Base-by-base conservation (phyloP, 2,888 invertebrate species). In the Eilema caniola region DNA sequence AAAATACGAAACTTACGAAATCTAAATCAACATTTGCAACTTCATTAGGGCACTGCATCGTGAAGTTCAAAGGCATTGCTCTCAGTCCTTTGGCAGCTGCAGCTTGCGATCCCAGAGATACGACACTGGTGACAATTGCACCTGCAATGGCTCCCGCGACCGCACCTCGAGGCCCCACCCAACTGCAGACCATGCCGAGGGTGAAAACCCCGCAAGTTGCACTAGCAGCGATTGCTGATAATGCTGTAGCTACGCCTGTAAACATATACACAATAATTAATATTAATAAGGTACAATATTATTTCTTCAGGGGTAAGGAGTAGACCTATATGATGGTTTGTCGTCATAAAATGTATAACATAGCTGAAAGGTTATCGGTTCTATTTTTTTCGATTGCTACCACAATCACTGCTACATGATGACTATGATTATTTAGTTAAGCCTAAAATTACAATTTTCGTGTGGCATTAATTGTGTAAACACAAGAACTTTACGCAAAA, bases 141-240 rank as follows among this genome's bases (percentile, higher is more conserved):
- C 97, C 97, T 2, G 96, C 86, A 53, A 96, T 65, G 62, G 96
- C 96, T 71, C 97, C 96, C 68, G 96, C 93, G 73, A 97, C 83
- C 31, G 96, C 96, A 65, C 97, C 97, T 83, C 96, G 94, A 0
- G 96, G 96, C 71, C 97, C 98, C 69, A 97, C 96, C 97, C 97
- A 98, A 61, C 98, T 98, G 85, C 97, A 96, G 77, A 97, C 94
- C 97, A 98, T 98, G 73, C 98, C 98, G 28, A 98, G 92, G 0
- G 98, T 97, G 86, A 98, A 98, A 14, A 98, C 96, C 0, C 98
- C 98, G 82, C 98, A 97, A 0, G 98, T 97, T 11, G 98, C 97
- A 59, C 98, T 97, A 0, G 98, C 97, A 2, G 98, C 97, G 77
- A 98, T 98, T 0, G 98, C 97, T n/a, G 98, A 97, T 65, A 98